phyloP scores from a whole-genome alignment of 2,113 vertebrate species.

The Spilogale gracilis region DNA sequence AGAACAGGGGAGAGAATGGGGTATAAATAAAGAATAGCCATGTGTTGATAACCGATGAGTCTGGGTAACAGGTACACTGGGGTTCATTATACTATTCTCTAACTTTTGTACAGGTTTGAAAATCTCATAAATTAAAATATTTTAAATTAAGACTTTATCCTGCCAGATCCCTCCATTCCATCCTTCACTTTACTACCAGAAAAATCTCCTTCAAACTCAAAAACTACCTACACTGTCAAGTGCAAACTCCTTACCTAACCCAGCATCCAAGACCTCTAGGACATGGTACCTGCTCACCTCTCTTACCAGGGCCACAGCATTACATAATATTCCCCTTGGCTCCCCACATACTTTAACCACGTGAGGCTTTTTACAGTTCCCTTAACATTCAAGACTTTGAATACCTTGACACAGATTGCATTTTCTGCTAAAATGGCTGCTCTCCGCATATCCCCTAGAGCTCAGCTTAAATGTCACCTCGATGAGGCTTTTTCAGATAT shows the following conservation, averaged over 20 bases:
- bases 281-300: background rate
- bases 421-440: conserved; percentile 19
- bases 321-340: background rate
- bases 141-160: conserved; percentile 59
- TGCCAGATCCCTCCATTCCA: background rate
- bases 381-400: conserved; percentile 31
- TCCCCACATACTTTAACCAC: conserved; percentile 30
- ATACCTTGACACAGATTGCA: background rate
- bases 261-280: background rate
- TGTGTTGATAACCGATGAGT: background rate
- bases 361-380: conserved; percentile 7
- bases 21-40: conserved; percentile 33
- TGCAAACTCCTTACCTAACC: conserved; percentile 50
- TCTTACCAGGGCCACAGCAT: background rate
- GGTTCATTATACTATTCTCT: conserved; percentile 14
- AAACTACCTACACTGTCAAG: conserved; percentile 37
- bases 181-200: background rate
- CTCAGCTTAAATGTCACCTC: background rate
- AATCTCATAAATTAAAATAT: conserved; percentile 30
- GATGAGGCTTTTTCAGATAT: background rate
- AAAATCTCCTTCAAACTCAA: conserved; percentile 42
- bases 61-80: background rate
- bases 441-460: background rate
- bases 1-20: background rate
- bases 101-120: conserved; percentile 21